A percentile compares a stretch with the other conserved stretches of the same genome.
Evolutionary conservation across 1,140 invertebrate genomes (phyloP).

Genomic region (Scaptomyza pallida): DNA sequence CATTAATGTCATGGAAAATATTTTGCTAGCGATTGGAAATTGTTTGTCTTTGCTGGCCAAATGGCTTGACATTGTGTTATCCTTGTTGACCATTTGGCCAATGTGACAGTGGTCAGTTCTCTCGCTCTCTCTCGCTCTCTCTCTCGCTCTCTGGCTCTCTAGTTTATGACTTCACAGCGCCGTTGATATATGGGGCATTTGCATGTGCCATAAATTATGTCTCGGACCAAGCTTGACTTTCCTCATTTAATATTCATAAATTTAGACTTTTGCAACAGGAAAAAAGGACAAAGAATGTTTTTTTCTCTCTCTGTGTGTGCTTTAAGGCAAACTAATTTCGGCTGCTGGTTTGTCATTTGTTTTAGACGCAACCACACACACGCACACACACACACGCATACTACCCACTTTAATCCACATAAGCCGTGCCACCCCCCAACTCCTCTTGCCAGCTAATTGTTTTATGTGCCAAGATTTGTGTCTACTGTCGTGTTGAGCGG

Average conservation of each 20-base stretch:
- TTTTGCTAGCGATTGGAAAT: constrained; percentile 78
- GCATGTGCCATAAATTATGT: constrained; percentile 78
- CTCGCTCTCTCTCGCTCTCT: no score
- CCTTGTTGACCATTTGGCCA: constrained; percentile 37
- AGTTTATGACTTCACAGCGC: constrained; percentile 69
- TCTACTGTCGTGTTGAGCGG: constrained; percentile 60
- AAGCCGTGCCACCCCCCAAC: constrained; percentile 27
- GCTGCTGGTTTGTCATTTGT: constrained; percentile 67
- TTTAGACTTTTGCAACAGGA: constrained; percentile 45
- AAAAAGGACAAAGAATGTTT: constrained; percentile 28
- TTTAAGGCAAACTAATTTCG: constrained; percentile 59
- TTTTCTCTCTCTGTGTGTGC: constrained; percentile 5
- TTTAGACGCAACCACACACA: constrained; percentile 43
- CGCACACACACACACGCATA: background rate
- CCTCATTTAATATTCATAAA: constrained; percentile 81
- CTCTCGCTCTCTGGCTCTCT: constrained; percentile 6
- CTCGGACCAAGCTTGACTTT: constrained; percentile 27
- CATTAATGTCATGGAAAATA: constrained; percentile 76
- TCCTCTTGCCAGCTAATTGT: constrained; percentile 67
- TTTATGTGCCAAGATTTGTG: constrained; percentile 82
- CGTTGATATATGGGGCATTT: constrained; percentile 80
- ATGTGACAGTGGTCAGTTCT: background rate
- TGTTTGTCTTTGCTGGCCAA: constrained; percentile 60
- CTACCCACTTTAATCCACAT: constrained; percentile 23
- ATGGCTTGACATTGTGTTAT: constrained; percentile 54